These are phyloP conservation scores for Drosophila hamatofila DNA, from an alignment of 2,888 invertebrate genomes.

Conservation along the genomic window DNA sequence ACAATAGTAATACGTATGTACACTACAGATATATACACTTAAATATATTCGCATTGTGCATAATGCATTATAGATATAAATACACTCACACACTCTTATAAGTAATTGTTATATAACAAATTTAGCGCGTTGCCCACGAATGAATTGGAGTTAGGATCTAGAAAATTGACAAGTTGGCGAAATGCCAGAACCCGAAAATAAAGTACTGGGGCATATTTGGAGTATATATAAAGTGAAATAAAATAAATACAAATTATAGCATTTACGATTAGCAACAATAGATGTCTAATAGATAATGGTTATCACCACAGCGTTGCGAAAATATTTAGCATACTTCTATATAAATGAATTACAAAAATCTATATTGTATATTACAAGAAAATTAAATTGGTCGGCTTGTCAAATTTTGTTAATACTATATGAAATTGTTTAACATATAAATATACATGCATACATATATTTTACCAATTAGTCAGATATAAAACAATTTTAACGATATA, in stretches of 20 bases:
- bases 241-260: constrained; percentile 53
- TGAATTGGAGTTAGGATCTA: constrained; percentile 52
- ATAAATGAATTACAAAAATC: constrained; percentile 47
- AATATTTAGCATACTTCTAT: constrained; percentile 60
- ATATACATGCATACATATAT: constrained; percentile 57
- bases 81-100: constrained; percentile 36
- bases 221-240: constrained; percentile 24
- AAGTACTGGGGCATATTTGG: constrained; percentile 42
- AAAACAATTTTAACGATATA: constrained; percentile 61
- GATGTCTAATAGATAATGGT: constrained; percentile 73
- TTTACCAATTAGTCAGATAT: constrained; percentile 68
- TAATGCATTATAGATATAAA: constrained; percentile 35
- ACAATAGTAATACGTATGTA: constrained; percentile 61
- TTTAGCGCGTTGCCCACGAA: constrained; percentile 58
- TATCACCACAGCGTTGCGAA: constrained; percentile 60
- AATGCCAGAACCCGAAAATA: constrained; percentile 21
- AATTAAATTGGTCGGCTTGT: constrained; percentile 71
- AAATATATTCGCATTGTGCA: constrained; percentile 32
- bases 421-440: constrained; percentile 66
- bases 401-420: constrained; percentile 70
- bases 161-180: constrained; percentile 57
- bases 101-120: constrained; percentile 64
- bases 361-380: constrained; percentile 66
- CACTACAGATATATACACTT: constrained; percentile 37
- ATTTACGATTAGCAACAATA: constrained; percentile 59